phyloP scores from a whole-genome alignment of 1,140 invertebrate species.

The Bombus impatiens region DNA sequence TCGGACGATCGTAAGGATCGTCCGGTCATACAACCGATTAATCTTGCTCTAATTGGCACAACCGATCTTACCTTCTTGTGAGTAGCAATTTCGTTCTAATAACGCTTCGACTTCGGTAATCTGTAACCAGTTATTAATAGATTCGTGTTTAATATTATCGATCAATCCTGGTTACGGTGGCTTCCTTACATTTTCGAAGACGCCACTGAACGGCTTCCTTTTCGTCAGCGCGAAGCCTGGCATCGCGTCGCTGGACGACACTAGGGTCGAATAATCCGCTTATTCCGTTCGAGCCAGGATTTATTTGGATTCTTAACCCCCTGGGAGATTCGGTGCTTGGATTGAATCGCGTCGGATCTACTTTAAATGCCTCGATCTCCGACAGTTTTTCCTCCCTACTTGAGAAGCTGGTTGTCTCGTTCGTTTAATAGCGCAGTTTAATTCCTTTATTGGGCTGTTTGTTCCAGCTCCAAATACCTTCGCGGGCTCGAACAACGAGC shows the following conservation, averaged over 20 bases:
- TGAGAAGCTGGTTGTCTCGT: neutral
- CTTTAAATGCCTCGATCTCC: conserved; percentile 36
- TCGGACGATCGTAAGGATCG: no score
- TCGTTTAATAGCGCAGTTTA: conserved; percentile 36
- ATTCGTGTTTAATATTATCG: conserved; percentile 40
- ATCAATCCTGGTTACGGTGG: conserved; percentile 31
- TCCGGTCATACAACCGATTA: no score
- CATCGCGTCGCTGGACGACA: conserved; percentile 29
- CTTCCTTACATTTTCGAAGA: conserved; percentile 42
- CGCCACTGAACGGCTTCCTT: conserved; percentile 42
- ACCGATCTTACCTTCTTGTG: neutral
- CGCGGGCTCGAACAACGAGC: neutral
- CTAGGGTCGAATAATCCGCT: conserved; percentile 45
- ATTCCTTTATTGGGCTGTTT: conserved; percentile 42
- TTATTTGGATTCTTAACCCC: conserved; percentile 53
- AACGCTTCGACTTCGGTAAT: neutral
- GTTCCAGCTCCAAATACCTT: conserved; percentile 5
- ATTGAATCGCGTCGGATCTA: conserved; percentile 36
- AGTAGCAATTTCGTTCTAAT: neutral
- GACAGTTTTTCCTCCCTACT: neutral
- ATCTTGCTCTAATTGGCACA: no score
- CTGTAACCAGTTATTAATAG: neutral
- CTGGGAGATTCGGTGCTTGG: neutral
- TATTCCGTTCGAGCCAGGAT: conserved; percentile 40
- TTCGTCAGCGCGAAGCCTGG: conserved; percentile 7